Base-by-base conservation (phyloP, 2,113 vertebrate species). In the Sinocyclocheilus anophthalmus region DNA sequence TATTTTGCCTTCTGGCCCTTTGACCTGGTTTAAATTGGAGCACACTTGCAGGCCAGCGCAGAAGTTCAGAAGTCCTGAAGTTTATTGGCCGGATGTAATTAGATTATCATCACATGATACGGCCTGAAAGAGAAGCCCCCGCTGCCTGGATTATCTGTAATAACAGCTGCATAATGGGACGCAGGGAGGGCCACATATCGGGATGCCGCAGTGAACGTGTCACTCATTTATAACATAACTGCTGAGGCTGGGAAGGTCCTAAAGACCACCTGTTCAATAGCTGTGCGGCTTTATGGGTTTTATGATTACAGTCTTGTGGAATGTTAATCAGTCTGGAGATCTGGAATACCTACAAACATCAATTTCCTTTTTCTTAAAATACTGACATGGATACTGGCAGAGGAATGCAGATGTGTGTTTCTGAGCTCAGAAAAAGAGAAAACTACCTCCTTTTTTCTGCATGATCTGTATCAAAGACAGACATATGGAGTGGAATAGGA, bases 1-100 rank as follows among this genome's bases (percentile, higher is more conserved):
- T 48, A 77, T 53, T 70, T 69, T 70, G 45, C 24, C 20, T 84
- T 83, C 45, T 72, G 48, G 65, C 67, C 65, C 81, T 83, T 72
- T 83, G 65, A 72, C 81, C 82, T 57, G 81, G 30, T 84, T 73
- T 73, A 73, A 83, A 83, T 5, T 42, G 4, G 48, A 84, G 30
- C 45, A 24, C 69, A 55, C 22, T 83, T 57, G 67, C 69, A 65
- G 48, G 48, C 45, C 45, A 70, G 65, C 16, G 57, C 63, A 82
- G 13, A 9, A 37, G 67, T 84, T 59, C 30, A 57, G 16, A 57
- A 59, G 55, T 42, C 20, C 53, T 42, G n/a, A 59, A 73, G 20
- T 84, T 84, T 84, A 84, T 75, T 84, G 53, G 67, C 50, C 67
- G 42, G 82, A 84, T 84, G 69, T 84, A 84, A 84, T 84, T 73